Percentiles rank a stretch among this genome's conserved stretches.
These are phyloP conservation scores for Phalacrocorax pelagicus DNA, from an alignment of 2,113 vertebrate genomes.

Conservation along the genomic window DNA sequence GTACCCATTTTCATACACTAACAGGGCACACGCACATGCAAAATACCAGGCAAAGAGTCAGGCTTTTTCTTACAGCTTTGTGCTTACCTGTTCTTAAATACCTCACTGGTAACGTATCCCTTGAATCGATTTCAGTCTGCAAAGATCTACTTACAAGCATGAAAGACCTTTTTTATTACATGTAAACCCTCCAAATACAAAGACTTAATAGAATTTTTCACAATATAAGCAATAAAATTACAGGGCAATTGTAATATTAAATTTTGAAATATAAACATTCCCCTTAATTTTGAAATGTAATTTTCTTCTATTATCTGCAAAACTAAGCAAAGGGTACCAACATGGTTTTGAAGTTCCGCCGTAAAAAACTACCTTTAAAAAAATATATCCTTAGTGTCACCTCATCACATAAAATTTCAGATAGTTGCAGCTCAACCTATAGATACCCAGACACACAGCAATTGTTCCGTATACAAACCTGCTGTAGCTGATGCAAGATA, in stretches of 20 bases:
- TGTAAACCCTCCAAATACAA: conserved; percentile 49
- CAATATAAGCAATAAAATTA: conserved; percentile 51
- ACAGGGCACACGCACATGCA: not conserved
- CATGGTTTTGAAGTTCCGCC: not conserved
- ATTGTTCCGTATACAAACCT: not conserved
- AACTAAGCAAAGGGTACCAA: not conserved
- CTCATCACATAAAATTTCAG: not conserved
- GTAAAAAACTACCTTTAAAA: conserved; percentile 10
- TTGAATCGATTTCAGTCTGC: not conserved
- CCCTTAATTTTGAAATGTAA: not conserved
- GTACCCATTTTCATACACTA: not conserved
- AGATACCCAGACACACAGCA: not conserved
- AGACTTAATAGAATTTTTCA: conserved; percentile 50
- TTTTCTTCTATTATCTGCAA: not conserved
- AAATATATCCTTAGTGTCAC: conserved; percentile 9
- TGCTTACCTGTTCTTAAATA: not conserved
- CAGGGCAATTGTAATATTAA: not conserved
- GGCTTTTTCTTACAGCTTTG: not conserved
- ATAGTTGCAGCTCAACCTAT: not conserved
- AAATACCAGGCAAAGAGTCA: not conserved
- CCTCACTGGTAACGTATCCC: not conserved
- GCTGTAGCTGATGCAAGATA: not conserved
- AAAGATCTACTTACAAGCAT: conserved; percentile 28
- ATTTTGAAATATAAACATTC: conserved; percentile 34
- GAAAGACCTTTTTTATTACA: conserved; percentile 61